phyloP scores from a whole-genome alignment of 2,888 invertebrate species.

The Nephrotoma guestfalica region DNA sequence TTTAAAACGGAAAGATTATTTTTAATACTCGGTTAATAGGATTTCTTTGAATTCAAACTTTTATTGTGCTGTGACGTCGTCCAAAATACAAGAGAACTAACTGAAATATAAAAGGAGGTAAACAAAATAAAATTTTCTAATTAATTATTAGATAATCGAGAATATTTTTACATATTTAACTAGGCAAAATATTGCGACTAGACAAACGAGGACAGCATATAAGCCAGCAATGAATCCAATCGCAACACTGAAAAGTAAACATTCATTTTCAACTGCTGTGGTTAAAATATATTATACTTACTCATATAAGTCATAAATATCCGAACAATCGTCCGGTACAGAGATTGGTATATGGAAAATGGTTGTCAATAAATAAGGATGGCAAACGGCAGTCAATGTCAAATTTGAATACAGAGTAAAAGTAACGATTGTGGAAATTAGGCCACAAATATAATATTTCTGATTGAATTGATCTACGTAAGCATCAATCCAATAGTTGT shows the following conservation, averaged over 20 bases:
- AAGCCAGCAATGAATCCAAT: neutral
- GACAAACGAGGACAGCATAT: neutral
- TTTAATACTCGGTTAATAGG: neutral
- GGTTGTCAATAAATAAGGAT: conserved; percentile 42
- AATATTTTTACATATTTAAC: neutral
- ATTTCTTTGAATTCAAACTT: neutral
- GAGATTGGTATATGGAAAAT: conserved; percentile 37
- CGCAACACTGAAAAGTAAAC: neutral
- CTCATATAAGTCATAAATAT: conserved; percentile 67
- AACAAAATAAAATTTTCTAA: neutral
- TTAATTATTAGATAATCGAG: neutral
- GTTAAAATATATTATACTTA: conserved; percentile 32
- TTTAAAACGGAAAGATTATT: neutral
- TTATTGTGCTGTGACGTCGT: neutral
- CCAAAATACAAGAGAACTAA: neutral
- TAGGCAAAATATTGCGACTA: neutral
- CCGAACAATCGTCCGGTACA: conserved; percentile 70
- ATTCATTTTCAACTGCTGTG: neutral
- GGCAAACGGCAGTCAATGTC: conserved; percentile 74
- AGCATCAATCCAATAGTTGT: conserved; percentile 49
- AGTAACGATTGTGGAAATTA: conserved; percentile 48
- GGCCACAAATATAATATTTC: conserved; percentile 53
- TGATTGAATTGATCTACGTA: conserved; percentile 73
- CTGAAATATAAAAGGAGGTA: neutral
- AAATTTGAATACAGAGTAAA: conserved; percentile 63